phyloP scores from a whole-genome alignment of 2,113 vertebrate species.

The Erpornis zantholeuca region DNA sequence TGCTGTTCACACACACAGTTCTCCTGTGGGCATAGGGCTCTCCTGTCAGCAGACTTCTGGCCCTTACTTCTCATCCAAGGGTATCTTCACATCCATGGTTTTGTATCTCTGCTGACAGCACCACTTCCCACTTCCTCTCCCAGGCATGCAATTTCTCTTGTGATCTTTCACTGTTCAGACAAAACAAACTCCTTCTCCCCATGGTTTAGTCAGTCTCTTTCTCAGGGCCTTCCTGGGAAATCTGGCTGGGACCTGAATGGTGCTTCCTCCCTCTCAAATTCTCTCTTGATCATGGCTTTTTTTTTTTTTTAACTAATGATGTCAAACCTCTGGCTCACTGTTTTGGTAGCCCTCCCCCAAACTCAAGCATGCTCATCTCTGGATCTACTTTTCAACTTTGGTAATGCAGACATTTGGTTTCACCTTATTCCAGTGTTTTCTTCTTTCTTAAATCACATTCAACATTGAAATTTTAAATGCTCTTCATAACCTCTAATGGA shows the following conservation, averaged over 20 bases:
- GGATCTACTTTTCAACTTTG: not conserved
- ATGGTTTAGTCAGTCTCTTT: not conserved
- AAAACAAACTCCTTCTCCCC: not conserved
- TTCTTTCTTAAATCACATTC: not conserved
- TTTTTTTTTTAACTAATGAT: not conserved
- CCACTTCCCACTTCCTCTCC: not conserved
- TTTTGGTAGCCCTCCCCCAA: not conserved
- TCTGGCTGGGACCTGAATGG: not conserved
- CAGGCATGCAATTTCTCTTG: not conserved
- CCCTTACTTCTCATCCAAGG: not conserved
- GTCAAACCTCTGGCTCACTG: not conserved
- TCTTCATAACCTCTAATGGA: not conserved
- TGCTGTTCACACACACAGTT: not conserved
- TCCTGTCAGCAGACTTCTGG: accelerated
- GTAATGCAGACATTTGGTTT: not conserved
- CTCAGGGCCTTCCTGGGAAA: not conserved
- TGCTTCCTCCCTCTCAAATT: not conserved
- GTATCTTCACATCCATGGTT: not conserved
- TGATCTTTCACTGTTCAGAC: not conserved
- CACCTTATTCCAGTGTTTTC: not conserved
- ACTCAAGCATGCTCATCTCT: not conserved
- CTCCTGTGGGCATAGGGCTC: not conserved
- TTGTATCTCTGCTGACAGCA: not conserved
- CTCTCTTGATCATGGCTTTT: not conserved
- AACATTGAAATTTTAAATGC: not conserved